Conservation (phyloP, 2,888 invertebrate species). For the Sesia bembeciformis region DNA sequence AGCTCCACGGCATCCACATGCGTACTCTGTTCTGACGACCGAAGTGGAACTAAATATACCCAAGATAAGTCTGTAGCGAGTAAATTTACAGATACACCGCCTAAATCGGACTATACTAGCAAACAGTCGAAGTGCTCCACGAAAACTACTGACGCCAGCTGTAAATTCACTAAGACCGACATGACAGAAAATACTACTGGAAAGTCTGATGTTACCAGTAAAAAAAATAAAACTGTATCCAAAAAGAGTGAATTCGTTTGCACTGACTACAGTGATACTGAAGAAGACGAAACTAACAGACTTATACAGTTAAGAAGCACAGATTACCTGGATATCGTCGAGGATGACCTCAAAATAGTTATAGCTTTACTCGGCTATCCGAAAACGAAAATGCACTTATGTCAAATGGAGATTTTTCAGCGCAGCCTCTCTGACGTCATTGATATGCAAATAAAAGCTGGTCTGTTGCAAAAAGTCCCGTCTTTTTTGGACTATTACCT, state of each 20-base stretch:
- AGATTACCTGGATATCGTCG: constrained; percentile 55
- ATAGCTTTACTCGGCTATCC: constrained; percentile 54
- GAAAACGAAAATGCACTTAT: constrained; percentile 47
- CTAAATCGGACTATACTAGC: constrained; percentile 7
- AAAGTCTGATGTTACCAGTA: constrained; percentile 20
- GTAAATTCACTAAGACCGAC: constrained; percentile 3
- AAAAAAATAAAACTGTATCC: constrained; percentile 1
- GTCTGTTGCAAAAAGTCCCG: constrained; percentile 42
- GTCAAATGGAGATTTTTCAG: constrained; percentile 51
- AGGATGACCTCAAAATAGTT: constrained; percentile 45
- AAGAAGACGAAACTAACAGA: constrained; percentile 47
- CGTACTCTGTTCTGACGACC: constrained; percentile 44
- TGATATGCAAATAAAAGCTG: constrained; percentile 54
- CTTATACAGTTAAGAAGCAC: constrained; percentile 44
- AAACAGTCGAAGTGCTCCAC: constrained; percentile 13
- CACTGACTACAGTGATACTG: constrained; percentile 42
- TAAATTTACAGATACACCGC: constrained; percentile 15
- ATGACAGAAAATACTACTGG: constrained; percentile 23
- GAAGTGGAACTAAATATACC: constrained; percentile 4
- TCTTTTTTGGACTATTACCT: constrained; percentile 54
- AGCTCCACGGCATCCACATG: constrained; percentile 56
- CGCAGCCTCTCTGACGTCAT: constrained; percentile 42
- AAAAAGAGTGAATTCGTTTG: constrained; percentile 32
- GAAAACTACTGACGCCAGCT: constrained; percentile 16
- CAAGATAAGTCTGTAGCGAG: constrained; percentile 30